Base-by-base conservation (phyloP, 37 sponge, comb jelly and placozoan species). In the Halichondria panicea region DNA sequence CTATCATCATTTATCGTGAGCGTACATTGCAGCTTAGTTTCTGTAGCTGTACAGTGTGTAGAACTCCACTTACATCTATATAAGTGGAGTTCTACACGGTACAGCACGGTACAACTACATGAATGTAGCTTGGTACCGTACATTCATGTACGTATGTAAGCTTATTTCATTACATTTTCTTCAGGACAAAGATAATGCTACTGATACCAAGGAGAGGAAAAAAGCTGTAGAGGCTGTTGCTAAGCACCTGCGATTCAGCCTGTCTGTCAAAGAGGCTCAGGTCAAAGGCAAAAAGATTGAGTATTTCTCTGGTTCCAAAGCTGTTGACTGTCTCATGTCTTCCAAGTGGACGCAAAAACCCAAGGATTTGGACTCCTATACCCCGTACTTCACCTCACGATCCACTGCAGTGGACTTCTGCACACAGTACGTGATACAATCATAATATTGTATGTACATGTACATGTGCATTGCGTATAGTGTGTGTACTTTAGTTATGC, bases 261-360 rank as follows among this genome's bases (percentile, higher is more conserved):
- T 86, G 1, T 63, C 79, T 25, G 68, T 31, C 45, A 91, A 85
- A 74, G 55, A 59, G 27, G 91, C 79, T 3, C 46, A 78, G 5
- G 54, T 91, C 33, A 81, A 85, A 46, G 76, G 85, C 59, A 56
- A 85, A 27, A 85, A 91, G 36, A 70, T 86, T 4, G 82, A 85
- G 36, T 90, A 90, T 52, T 83, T 90, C 69, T 21, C 35, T 79
- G 89, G 84, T n/a, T 65, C 79, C 13, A 83, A 83, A 46, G 89
- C 89, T 0, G 76, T 89, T 40, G 89, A 89, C 42, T 60, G 70
- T 31, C 77, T 89, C 31, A 74, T 89, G 80, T 64, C 48, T 2
- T 84, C 84, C 33, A 79, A 84, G 38, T 89, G 89, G 89, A 55
- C 58, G 8, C 28, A 13, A 19, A 64, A 69, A 22, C 68, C 68